Evolutionary conservation across 2,888 invertebrate genomes (phyloP).

Genomic region (Drosophila meridionalis): DNA sequence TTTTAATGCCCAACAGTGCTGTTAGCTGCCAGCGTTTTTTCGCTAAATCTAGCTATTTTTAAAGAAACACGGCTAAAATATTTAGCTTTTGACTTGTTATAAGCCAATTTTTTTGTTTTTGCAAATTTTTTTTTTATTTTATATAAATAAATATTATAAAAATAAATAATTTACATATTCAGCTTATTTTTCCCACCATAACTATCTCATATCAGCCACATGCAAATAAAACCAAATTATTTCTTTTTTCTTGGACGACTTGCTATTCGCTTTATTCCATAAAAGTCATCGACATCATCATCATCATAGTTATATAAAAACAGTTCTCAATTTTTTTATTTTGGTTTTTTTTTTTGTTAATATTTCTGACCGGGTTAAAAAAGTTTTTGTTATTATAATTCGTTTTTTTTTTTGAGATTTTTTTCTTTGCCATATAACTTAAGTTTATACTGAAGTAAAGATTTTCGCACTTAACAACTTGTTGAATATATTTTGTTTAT

Average conservation of each 20-base stretch:
- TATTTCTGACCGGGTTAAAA: constrained; percentile 76
- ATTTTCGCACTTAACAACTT: constrained; percentile 69
- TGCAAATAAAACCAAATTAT: constrained; percentile 54
- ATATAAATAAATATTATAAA: neutral
- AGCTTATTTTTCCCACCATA: neutral
- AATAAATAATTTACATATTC: neutral
- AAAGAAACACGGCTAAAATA: neutral
- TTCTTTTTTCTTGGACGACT: constrained; percentile 69
- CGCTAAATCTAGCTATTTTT: neutral
- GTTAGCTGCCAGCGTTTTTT: too few species aligned
- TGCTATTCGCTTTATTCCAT: constrained; percentile 63
- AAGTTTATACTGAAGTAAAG: constrained; percentile 77
- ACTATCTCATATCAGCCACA: too few species aligned
- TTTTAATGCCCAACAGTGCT: neutral
- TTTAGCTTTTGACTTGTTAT: neutral
- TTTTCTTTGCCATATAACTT: constrained; percentile 67
- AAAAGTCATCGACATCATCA: constrained; percentile 67
- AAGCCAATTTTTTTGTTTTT: neutral
- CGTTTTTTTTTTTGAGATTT: constrained; percentile 34
- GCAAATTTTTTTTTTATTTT: neutral
- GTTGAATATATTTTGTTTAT: constrained; percentile 51
- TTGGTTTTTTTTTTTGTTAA: constrained; percentile 35
- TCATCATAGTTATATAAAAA: constrained; percentile 71
- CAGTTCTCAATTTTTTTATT: constrained; percentile 41
- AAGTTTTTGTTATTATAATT: constrained; percentile 26